These are phyloP conservation scores for Crotalus tigris DNA, from an alignment of 2,113 vertebrate genomes.

Conservation along the genomic window DNA sequence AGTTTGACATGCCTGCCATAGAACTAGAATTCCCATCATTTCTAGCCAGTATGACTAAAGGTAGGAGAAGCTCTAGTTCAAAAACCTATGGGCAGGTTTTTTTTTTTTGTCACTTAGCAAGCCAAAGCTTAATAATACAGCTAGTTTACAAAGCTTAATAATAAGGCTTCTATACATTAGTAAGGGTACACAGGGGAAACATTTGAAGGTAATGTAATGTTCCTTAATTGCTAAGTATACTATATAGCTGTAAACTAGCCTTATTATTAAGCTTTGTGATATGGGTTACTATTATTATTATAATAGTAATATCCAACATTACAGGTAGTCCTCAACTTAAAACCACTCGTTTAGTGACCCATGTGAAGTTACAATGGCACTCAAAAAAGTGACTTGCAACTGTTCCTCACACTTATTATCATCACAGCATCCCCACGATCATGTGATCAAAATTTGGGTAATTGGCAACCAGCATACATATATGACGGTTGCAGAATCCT, in stretches of 20 bases:
- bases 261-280: neutral
- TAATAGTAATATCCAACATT: neutral
- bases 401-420: neutral
- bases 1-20: too few species aligned
- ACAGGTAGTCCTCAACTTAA: neutral
- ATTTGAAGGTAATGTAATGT: neutral
- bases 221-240: too few species aligned
- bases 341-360: neutral
- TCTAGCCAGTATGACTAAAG: neutral
- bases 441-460: neutral
- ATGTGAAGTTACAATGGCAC: neutral
- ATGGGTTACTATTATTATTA: neutral
- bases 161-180: neutral
- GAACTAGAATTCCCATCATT: neutral
- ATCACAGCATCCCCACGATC: neutral
- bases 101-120: neutral
- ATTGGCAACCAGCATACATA: neutral
- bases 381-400: neutral
- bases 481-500: neutral
- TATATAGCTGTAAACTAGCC: too few species aligned
- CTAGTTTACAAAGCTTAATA: neutral
- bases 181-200: neutral
- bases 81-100: neutral
- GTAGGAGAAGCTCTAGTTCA: neutral
- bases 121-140: neutral